A percentile compares a stretch with the other conserved stretches of the same genome.
Evolutionary conservation across 2,888 invertebrate species (phyloP).

Genomic region (Stenchaetothrips biformis): DNA sequence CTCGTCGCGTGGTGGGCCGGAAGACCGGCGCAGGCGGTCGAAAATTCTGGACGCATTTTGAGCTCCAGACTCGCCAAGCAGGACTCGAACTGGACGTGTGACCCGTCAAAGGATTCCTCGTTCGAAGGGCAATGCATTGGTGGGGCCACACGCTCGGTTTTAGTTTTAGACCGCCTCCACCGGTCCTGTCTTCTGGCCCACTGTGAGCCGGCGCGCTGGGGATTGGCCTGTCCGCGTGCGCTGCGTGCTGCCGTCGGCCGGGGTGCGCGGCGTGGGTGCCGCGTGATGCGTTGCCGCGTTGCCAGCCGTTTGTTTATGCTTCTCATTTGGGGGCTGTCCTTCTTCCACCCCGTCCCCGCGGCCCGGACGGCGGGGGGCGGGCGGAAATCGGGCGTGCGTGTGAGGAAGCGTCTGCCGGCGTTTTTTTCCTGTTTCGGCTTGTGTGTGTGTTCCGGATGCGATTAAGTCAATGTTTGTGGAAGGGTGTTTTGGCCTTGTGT

Average conservation of each 20-base stretch:
- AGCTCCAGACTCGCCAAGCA: no score
- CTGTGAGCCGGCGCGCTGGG: neutral
- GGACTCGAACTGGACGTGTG: no score
- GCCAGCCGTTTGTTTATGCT: conserved; percentile 20
- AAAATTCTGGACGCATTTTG: no score
- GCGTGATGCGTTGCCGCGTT: neutral
- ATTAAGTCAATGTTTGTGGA: conserved; percentile 23
- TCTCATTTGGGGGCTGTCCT: neutral
- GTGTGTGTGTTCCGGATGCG: neutral
- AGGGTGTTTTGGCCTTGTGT: no score
- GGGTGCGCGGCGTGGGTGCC: neutral
- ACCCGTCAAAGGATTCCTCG: no score
- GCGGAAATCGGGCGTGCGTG: neutral
- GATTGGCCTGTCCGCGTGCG: neutral
- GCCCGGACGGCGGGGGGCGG: neutral
- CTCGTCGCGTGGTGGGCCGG: no score
- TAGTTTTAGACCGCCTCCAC: no score
- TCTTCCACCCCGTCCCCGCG: neutral
- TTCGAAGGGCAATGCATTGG: no score
- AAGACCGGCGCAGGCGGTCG: no score
- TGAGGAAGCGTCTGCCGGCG: neutral
- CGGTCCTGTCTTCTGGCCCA: no score
- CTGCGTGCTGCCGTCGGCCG: neutral
- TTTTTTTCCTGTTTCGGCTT: neutral
- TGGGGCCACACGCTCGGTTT: no score